Conservation (phyloP, 2,797 vertebrate genomes). For the Acropternis orthonyx region DNA sequence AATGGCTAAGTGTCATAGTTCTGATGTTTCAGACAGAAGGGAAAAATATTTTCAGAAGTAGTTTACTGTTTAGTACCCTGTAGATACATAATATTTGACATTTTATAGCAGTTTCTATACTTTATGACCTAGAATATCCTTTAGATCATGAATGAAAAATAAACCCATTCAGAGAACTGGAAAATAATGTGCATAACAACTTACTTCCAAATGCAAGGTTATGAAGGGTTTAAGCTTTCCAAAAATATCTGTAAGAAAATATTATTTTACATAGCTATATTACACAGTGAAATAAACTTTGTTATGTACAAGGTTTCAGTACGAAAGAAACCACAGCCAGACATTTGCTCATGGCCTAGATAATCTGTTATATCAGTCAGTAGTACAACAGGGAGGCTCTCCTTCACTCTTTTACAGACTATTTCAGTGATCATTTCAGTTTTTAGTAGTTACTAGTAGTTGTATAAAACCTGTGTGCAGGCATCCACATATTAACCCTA, state of each 20-base stretch:
- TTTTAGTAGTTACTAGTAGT: neutral
- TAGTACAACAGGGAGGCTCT: neutral
- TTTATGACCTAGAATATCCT: slow-evolving; percentile 67
- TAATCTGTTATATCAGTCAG: neutral
- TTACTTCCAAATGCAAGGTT: slow-evolving; percentile 64
- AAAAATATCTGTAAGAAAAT: slow-evolving; percentile 79
- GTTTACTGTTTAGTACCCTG: slow-evolving; percentile 66
- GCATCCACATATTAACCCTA: neutral
- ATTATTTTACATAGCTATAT: slow-evolving; percentile 71
- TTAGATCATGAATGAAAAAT: slow-evolving; percentile 73
- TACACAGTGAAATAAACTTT: slow-evolving; percentile 73
- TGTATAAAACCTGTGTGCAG: neutral
- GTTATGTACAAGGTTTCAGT: slow-evolving; percentile 65
- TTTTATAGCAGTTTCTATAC: slow-evolving; percentile 52
- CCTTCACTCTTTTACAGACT: neutral
- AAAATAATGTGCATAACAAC: slow-evolving; percentile 60
- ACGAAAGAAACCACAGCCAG: slow-evolving; percentile 47
- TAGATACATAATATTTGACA: slow-evolving; percentile 67
- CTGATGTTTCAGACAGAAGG: slow-evolving; percentile 33
- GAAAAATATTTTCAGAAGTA: slow-evolving; percentile 66
- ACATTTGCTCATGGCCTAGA: slow-evolving; percentile 14
- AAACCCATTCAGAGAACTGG: slow-evolving; percentile 58
- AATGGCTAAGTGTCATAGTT: neutral
- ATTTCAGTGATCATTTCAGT: neutral
- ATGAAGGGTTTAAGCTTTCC: slow-evolving; percentile 53